These are phyloP conservation scores for Callimorpha dominula DNA, from an alignment of 2,888 invertebrate genomes.

Conservation along the genomic window DNA sequence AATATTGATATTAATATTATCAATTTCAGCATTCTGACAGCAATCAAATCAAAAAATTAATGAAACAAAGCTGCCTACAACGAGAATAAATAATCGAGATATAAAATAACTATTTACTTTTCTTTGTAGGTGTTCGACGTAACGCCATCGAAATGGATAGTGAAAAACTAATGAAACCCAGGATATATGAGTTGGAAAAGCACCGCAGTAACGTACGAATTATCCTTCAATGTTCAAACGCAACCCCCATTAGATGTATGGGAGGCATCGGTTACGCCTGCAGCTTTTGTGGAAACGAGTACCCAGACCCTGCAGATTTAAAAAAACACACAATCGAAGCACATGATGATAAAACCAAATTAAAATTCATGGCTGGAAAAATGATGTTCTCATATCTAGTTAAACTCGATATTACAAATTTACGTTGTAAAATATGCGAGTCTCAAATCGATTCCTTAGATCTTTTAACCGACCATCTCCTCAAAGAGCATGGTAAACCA, in stretches of 20 bases:
- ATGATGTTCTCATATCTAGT: slow-evolving; percentile 51
- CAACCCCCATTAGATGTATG: slow-evolving; percentile 54
- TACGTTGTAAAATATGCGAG: slow-evolving; percentile 43
- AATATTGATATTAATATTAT: not conserved
- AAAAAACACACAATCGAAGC: slow-evolving; percentile 56
- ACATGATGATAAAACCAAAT: slow-evolving; percentile 52
- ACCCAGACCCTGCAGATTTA: slow-evolving; percentile 51
- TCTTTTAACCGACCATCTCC: slow-evolving; percentile 45
- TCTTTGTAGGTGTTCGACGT: slow-evolving; percentile 58
- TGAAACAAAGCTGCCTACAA: slow-evolving; percentile 6
- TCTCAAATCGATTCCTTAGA: slow-evolving; percentile 40
- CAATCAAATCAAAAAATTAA: not conserved
- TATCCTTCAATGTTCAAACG: slow-evolving; percentile 58
- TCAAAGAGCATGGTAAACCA: slow-evolving; percentile 42
- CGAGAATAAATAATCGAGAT: slow-evolving; percentile 22
- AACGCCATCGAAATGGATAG: slow-evolving; percentile 39
- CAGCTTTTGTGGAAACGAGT: slow-evolving; percentile 58
- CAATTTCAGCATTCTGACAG: not conserved
- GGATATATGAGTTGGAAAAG: slow-evolving; percentile 41
- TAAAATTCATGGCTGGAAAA: slow-evolving; percentile 50
- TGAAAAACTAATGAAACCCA: slow-evolving; percentile 32
- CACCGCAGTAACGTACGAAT: slow-evolving; percentile 47
- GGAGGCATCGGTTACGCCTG: slow-evolving; percentile 57
- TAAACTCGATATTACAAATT: slow-evolving; percentile 51
- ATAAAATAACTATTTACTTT: slow-evolving; percentile 52